Evolutionary conservation across 1,140 invertebrate species (phyloP), one percentile per base, ranked within the genome.

Genomic region (Bactericera cockerelli): DNA sequence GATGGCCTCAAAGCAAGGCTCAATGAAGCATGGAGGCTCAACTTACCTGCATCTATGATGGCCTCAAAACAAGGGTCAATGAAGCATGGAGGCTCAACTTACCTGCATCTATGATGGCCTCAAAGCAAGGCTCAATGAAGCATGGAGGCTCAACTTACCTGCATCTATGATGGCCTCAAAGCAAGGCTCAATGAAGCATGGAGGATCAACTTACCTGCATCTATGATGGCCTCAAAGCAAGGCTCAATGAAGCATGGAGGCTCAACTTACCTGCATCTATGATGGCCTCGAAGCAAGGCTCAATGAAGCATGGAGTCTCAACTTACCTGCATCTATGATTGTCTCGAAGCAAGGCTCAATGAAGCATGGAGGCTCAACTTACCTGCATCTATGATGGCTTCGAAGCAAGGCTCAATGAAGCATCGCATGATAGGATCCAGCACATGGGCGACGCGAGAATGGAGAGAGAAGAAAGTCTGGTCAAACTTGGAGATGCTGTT

Each of bases 401-500:
- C 60, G 4, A 62, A 55, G 22, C 33, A 22, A 25, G 38, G 55
- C 42, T 61, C 60, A 16, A 59, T 49, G 22, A 22, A 19, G 22
- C n/a, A 19, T 49, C 42, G n/a, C 42, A 49, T n/a, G 8, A 49
- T 4, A 19, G 42, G 42, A 49, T 49, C 42, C 42, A 49, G n/a
- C 4, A 49, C n/a, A 49, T 49, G 6, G n/a, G 42, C 42, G 3
- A 49, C 4, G 19, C n/a, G 22, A 16, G 42, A 49, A n/a, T 49
- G n/a, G n/a, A 49, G n/a, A 22, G 42, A 49, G 55, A 67, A 67
- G 36, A 63, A 64, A 24, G 36, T 60, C 21, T 59, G 54, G 58
- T 67, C 66, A 39, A 67, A 66, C 14, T 54, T 54, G 21, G 61
- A 57, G n/a, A 63, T 59, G 31, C 57, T 49, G 26, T 63, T 61